Percentiles rank a stretch among this genome's conserved stretches.
phyloP scores from a whole-genome alignment of 1,140 invertebrate species.

The Ditylenchus dipsaci region DNA sequence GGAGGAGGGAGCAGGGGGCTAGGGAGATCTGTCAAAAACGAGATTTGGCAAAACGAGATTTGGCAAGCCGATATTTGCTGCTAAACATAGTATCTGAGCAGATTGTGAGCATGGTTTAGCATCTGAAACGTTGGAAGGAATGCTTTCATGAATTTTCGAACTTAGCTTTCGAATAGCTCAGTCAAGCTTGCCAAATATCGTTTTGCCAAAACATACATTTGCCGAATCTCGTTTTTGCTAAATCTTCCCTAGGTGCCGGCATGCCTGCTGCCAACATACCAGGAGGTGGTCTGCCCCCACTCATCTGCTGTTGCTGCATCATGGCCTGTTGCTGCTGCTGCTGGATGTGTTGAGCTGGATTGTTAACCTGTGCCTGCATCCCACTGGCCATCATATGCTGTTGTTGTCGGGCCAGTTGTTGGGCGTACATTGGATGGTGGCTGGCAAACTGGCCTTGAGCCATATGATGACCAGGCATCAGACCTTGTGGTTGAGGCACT shows the following conservation, averaged over 20 bases:
- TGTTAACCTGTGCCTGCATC: background rate
- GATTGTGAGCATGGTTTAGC: too few species aligned
- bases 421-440: conserved; percentile 17
- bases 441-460: conserved; percentile 10
- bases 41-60: too few species aligned
- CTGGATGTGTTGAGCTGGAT: background rate
- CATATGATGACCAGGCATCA: background rate
- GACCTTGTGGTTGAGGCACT: background rate
- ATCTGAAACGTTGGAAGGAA: too few species aligned
- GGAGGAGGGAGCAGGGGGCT: too few species aligned
- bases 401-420: conserved; percentile 16
- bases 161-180: too few species aligned
- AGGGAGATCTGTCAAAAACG: too few species aligned
- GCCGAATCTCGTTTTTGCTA: too few species aligned
- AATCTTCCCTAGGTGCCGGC: background rate
- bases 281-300: background rate
- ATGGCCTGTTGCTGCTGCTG: conserved; percentile 10
- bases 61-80: too few species aligned
- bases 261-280: background rate
- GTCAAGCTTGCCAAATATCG: background rate
- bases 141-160: too few species aligned
- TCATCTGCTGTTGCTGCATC: background rate
- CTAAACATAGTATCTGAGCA: too few species aligned
- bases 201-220: background rate
- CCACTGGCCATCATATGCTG: conserved; percentile 3